A percentile compares a stretch with the other conserved stretches of the same genome.
Conservation (phyloP, 2,888 invertebrate genomes). For the Caenorhabditis drosophilae region DNA sequence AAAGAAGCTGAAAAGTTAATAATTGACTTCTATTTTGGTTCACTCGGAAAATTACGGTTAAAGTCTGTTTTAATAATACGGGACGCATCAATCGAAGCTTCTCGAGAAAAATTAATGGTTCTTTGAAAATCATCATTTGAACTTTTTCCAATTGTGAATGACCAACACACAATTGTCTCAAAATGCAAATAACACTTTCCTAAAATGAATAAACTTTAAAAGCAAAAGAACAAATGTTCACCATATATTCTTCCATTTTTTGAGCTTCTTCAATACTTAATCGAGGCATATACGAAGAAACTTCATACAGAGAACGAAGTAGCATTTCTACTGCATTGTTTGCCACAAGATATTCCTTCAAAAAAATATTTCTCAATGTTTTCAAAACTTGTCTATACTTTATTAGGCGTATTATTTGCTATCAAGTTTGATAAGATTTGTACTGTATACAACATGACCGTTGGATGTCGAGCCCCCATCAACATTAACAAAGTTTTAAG, state of each 20-base stretch:
- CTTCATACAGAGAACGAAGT: conserved; percentile 43
- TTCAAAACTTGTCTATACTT: conserved; percentile 23
- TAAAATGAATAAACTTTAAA: conserved; percentile 15
- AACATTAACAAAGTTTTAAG: conserved; percentile 34
- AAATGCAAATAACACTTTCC: conserved; percentile 53
- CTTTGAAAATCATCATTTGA: conserved; percentile 35
- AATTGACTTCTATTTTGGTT: background rate
- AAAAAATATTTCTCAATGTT: background rate
- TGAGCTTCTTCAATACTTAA: conserved; percentile 30
- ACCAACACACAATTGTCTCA: conserved; percentile 51
- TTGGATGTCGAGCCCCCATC: conserved; percentile 37
- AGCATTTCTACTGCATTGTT: conserved; percentile 44
- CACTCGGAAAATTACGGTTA: conserved; percentile 39
- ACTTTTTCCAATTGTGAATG: conserved; percentile 44
- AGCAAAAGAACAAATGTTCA: background rate
- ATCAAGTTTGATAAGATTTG: conserved; percentile 60
- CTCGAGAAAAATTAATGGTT: conserved; percentile 45
- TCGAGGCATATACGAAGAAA: conserved; percentile 13
- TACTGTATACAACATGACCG: conserved; percentile 38
- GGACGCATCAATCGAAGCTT: conserved; percentile 54
- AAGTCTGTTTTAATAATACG: conserved; percentile 51
- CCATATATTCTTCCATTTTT: conserved; percentile 37
- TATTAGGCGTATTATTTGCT: conserved; percentile 57
- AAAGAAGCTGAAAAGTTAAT: conserved; percentile 28
- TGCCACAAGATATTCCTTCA: conserved; percentile 47